A percentile compares a stretch with the other conserved stretches of the same genome.
phyloP scores from a whole-genome alignment of 2,113 vertebrate genomes.

The Enhydra lutris region DNA sequence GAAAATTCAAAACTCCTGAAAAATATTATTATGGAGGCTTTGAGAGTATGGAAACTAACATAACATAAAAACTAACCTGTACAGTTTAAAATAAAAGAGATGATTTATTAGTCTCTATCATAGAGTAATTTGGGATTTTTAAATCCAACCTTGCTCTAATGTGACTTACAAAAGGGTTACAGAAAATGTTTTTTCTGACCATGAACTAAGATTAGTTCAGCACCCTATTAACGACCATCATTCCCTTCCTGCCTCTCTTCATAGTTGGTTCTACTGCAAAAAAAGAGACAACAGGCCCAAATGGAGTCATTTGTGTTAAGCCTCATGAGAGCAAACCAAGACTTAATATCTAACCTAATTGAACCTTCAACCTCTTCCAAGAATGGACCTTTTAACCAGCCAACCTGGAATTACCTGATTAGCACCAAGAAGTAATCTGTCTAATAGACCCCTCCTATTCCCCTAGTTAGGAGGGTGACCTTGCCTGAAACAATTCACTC shows the following conservation, averaged over 20 bases:
- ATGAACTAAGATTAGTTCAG: neutral
- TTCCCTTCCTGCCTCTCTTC: neutral
- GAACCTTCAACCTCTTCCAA: neutral
- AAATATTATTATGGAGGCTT: neutral
- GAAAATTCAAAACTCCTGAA: constrained; percentile 14
- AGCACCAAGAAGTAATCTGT: neutral
- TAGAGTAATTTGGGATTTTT: neutral
- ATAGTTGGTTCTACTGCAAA: neutral
- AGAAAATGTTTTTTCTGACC: neutral
- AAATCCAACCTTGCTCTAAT: neutral
- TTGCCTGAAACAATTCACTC: neutral
- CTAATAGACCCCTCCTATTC: neutral
- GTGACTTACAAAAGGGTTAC: neutral
- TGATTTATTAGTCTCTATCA: neutral
- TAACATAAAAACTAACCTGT: neutral
- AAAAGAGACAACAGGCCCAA: neutral
- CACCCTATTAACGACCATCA: neutral
- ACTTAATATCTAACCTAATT: neutral
- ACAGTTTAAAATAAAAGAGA: neutral
- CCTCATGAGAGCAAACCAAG: neutral
- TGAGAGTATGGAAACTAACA: neutral
- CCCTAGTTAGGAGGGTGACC: neutral
- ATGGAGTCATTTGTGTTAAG: neutral
- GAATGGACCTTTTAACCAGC: neutral
- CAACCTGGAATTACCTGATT: neutral